A percentile compares a stretch with the other conserved stretches of the same genome.
These are phyloP conservation scores for Dissostichus mawsoni DNA, from an alignment of 2,113 vertebrate genomes.

Conservation along the genomic window DNA sequence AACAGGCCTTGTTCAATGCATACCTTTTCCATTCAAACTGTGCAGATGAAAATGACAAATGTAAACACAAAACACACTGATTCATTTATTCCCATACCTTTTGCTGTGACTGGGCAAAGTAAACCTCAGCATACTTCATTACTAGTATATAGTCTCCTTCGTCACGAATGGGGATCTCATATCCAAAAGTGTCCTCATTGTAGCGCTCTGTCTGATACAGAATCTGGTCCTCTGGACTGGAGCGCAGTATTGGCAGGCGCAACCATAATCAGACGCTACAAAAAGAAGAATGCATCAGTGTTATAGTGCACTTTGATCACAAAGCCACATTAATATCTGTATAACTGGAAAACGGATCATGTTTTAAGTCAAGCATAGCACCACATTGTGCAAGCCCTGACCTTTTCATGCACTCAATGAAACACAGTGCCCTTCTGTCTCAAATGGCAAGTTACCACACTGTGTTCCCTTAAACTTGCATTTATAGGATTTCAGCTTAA, in stretches of 20 bases:
- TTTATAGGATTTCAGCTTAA: not conserved
- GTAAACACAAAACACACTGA: not conserved
- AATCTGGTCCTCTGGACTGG: slow-evolving; percentile 94
- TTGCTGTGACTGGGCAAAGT: slow-evolving; percentile 98
- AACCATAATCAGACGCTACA: slow-evolving; percentile 95
- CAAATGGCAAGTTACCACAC: slow-evolving; percentile 25
- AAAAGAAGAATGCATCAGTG: slow-evolving; percentile 28
- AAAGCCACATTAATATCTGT: slow-evolving; percentile 1
- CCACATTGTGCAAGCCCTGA: slow-evolving; percentile 28
- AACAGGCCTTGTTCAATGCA: not conserved
- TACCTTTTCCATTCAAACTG: not conserved
- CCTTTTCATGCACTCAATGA: slow-evolving; percentile 27
- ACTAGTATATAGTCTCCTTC: slow-evolving; percentile 98
- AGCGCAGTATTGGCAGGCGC: slow-evolving; percentile 95
- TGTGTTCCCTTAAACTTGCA: not conserved
- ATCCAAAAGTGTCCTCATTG: slow-evolving; percentile 97
- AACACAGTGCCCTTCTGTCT: not conserved
- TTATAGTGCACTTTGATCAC: slow-evolving; percentile 10
- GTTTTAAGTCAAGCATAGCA: slow-evolving; percentile 1
- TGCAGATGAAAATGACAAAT: not conserved
- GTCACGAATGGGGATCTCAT: slow-evolving; percentile 94
- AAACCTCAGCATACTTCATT: slow-evolving; percentile 97
- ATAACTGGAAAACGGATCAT: slow-evolving; percentile 2
- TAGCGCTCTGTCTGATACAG: slow-evolving; percentile 98
- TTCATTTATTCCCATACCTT: slow-evolving; percentile 84